These are phyloP conservation scores for Gastrophryne carolinensis DNA, from an alignment of 2,797 vertebrate species.

Conservation along the genomic window DNA sequence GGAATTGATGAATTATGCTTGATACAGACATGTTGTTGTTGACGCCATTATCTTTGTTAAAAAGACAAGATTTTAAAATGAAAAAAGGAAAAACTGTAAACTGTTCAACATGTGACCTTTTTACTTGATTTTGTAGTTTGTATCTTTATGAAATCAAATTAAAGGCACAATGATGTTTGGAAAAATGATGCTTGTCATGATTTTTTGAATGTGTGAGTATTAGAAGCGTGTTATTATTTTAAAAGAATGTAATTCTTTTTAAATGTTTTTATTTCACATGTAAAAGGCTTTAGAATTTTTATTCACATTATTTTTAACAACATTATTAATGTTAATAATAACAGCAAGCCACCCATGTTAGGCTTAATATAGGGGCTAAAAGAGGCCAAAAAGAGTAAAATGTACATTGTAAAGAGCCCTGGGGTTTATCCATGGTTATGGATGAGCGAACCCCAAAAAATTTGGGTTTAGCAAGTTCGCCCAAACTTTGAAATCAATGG, in stretches of 20 bases:
- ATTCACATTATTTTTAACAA: too few species aligned
- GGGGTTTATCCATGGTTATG: too few species aligned
- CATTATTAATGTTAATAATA: too few species aligned
- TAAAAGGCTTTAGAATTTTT: too few species aligned
- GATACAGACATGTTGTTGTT: background rate
- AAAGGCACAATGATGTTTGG: slow-evolving; percentile 33
- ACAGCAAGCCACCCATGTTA: too few species aligned
- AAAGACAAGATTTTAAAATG: background rate
- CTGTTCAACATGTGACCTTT: slow-evolving; percentile 18
- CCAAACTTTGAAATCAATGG: too few species aligned
- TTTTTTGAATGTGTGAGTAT: background rate
- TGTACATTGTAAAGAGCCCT: too few species aligned
- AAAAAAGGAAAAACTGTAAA: slow-evolving; percentile 33
- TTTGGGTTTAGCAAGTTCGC: too few species aligned
- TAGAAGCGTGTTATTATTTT: background rate
- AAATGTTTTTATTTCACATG: too few species aligned
- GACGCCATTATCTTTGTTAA: background rate
- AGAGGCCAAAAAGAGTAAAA: too few species aligned
- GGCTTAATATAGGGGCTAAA: too few species aligned
- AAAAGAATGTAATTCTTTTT: background rate
- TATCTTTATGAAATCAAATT: slow-evolving; percentile 6
- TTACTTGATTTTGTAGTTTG: slow-evolving; percentile 30
- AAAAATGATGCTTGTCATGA: background rate
- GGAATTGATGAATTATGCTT: background rate
- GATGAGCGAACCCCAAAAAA: too few species aligned